Evolutionary conservation across 1,140 invertebrate genomes (phyloP).

Genomic region (Linepithema humile): DNA sequence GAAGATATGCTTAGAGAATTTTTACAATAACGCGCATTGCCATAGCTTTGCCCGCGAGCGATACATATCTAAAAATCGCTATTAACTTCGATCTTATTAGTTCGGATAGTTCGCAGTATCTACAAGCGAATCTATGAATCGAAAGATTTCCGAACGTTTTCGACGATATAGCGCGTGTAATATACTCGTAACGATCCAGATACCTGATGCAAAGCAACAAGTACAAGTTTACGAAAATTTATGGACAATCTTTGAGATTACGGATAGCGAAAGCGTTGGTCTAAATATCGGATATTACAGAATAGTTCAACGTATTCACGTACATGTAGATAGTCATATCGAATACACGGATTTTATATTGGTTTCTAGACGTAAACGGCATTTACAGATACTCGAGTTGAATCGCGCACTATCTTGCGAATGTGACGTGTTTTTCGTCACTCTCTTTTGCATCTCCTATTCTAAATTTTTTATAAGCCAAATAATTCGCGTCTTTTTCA

Average conservation of each 20-base stretch:
- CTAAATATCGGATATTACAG: slow-evolving; percentile 43
- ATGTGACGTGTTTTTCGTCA: not conserved
- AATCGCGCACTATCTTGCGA: not conserved
- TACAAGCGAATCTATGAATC: slow-evolving; percentile 3
- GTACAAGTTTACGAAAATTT: slow-evolving; percentile 52
- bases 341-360: slow-evolving; percentile 35
- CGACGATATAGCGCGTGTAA: slow-evolving; percentile 23
- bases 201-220: slow-evolving; percentile 55
- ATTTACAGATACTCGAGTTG: slow-evolving; percentile 8
- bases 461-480: slow-evolving; percentile 19
- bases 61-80: not conserved
- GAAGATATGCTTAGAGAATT: slow-evolving; percentile 21
- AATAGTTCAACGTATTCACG: slow-evolving; percentile 12
- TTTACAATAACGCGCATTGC: not conserved
- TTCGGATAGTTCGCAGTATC: not conserved
- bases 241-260: slow-evolving; percentile 51
- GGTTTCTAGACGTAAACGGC: not conserved
- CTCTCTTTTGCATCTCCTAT: slow-evolving; percentile 25
- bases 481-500: not conserved
- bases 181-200: slow-evolving; percentile 48
- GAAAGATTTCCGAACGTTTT: slow-evolving; percentile 18
- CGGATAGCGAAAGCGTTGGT: slow-evolving; percentile 13
- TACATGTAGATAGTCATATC: slow-evolving; percentile 38
- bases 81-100: not conserved
- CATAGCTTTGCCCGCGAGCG: not conserved